A percentile compares a stretch with the other conserved stretches of the same genome.
Evolutionary conservation across 2,113 vertebrate species (phyloP).

Genomic region (Panurus biarmicus): DNA sequence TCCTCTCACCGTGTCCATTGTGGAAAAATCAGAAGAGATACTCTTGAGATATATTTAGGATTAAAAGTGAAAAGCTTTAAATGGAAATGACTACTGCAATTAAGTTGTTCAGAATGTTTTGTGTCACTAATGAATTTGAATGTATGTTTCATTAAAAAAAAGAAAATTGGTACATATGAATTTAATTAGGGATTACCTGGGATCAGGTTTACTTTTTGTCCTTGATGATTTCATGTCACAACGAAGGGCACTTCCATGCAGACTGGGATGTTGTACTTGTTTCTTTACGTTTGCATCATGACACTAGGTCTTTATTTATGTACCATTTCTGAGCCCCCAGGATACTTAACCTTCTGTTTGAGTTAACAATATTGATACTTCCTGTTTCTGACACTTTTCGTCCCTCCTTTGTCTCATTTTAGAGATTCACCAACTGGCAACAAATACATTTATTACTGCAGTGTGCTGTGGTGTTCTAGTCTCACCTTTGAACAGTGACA

Average conservation of each 20-base stretch:
- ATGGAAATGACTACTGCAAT: neutral
- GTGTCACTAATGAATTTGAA: neutral
- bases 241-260: neutral
- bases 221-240: neutral
- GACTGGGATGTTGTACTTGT: neutral
- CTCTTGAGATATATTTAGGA: neutral
- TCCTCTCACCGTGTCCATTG: neutral
- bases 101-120: neutral
- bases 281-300: neutral
- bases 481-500: neutral
- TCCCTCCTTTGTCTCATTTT: conserved; percentile 7
- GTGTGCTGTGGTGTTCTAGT: neutral
- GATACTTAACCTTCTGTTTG: conserved; percentile 17
- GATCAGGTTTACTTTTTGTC: neutral
- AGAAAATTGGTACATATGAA: neutral
- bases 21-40: neutral
- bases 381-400: neutral
- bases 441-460: neutral
- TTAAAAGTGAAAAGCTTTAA: conserved; percentile 2
- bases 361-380: conserved; percentile 31
- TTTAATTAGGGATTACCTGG: neutral
- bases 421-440: neutral
- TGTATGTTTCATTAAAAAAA: neutral
- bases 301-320: neutral
- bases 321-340: neutral